A percentile compares a stretch with the other conserved stretches of the same genome.
Evolutionary conservation across 2,888 invertebrate genomes (phyloP).

Genomic region (Andrena chrysosceles): DNA sequence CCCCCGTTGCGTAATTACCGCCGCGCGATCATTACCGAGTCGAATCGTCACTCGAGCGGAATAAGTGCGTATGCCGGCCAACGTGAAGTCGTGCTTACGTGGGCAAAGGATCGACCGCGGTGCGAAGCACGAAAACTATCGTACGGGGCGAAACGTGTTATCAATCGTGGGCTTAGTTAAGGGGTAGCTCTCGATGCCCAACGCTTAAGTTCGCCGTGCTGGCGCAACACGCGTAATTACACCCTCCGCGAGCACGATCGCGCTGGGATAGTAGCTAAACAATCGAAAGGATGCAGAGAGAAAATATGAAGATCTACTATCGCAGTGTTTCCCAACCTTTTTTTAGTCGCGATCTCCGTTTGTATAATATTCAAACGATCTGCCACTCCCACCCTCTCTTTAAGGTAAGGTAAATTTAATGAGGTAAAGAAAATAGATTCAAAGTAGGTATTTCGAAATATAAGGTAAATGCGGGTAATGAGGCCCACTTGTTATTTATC

Average conservation of each 20-base stretch:
- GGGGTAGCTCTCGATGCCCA: conserved; percentile 11
- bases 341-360: no score
- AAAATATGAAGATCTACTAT: neutral
- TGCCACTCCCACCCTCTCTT: no score
- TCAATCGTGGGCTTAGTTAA: conserved; percentile 2
- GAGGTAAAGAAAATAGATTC: no score
- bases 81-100: conserved; percentile 22
- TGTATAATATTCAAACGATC: no score
- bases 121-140: conserved; percentile 36
- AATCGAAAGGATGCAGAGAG: neutral
- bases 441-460: no score
- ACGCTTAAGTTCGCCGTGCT: conserved; percentile 1
- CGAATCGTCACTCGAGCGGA: conserved; percentile 76
- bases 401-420: no score
- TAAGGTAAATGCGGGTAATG: no score
- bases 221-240: conserved; percentile 22
- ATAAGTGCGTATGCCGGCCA: conserved; percentile 68
- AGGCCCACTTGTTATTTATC: no score
- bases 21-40: conserved; percentile 72
- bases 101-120: neutral
- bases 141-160: conserved; percentile 12
- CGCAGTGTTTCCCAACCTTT: no score
- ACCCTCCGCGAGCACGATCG: neutral
- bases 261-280: conserved; percentile 11
- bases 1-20: conserved; percentile 70